Base-by-base conservation (phyloP, 2,888 invertebrate genomes). In the Girardia tigrina region DNA sequence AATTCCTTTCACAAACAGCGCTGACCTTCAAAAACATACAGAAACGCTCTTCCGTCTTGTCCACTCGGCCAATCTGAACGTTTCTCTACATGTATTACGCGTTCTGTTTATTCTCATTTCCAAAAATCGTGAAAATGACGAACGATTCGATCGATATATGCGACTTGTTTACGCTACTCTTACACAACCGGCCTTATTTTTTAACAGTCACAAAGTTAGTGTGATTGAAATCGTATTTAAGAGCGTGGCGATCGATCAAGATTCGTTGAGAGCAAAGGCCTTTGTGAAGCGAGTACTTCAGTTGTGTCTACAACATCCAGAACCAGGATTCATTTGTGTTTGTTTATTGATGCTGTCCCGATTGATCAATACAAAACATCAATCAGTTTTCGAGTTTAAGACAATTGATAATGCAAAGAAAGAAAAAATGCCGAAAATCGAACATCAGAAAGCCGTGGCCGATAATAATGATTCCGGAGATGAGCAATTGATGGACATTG, bases 301-400 rank as follows among this genome's bases (percentile, higher is more conserved):
- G n/a, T 2, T 56, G n/a, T 56, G 56, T n/a, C n/a, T 56, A n/a
- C 56, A 56, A 20, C 56, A 56, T n/a, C 56, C 56, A 2, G 56
- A 56, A n/a, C 56, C 56, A 2, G 56, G 56, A 8, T 56, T 56
- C 56, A 56, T 56, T 16, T 56, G 56, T n/a, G 56, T 56, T 56
- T 56, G 56, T 56, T 56, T 56, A 23, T 56, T 56, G n/a, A 20
- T 56, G 6, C 56, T 56, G 4, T 56, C 56, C 4, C 56, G 56
- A 12, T 56, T 56, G n/a, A 56, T 23, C 8, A n/a, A 56, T n/a
- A 56, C 20, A 20, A 56, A 56, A n/a, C 56, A 56, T n/a, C n/a
- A 56, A 56, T 56, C 56, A 23, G 23, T 56, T 56, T 56, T 56
- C 56, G 23, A 4, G 6, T 23, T 4, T 4, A 56, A 56, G n/a